Percentiles rank a stretch among this genome's conserved stretches.
These are phyloP conservation scores for Cantharis nigra DNA, from an alignment of 2,888 invertebrate species.

Conservation along the genomic window DNA sequence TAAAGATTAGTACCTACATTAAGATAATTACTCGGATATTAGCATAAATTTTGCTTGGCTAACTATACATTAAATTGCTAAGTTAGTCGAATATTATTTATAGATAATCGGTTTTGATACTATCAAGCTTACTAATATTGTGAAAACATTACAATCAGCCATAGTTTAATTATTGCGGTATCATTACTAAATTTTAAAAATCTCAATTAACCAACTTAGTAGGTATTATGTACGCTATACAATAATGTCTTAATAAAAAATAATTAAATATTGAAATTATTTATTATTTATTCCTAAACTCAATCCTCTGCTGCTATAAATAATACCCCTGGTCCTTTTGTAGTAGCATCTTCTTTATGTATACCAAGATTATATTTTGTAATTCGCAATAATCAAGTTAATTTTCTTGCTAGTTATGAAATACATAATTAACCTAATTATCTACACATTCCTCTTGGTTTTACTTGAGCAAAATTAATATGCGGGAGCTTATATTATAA, in stretches of 20 bases:
- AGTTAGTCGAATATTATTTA: background rate
- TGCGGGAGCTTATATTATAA: background rate
- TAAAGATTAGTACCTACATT: background rate
- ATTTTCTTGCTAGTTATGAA: background rate
- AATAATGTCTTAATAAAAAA: background rate
- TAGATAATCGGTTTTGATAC: background rate
- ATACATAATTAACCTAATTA: background rate
- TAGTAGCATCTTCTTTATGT: background rate
- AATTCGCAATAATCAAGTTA: background rate
- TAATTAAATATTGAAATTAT: background rate
- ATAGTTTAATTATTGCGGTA: background rate
- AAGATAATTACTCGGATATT: background rate
- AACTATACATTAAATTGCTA: background rate
- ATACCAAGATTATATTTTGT: background rate
- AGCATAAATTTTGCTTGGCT: background rate
- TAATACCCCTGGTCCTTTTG: too few species aligned
- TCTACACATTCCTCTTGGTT: background rate
- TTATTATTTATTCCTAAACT: background rate
- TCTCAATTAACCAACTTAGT: background rate
- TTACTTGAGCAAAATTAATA: background rate
- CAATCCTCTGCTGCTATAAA: too few species aligned
- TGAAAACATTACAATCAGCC: background rate
- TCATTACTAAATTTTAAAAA: background rate
- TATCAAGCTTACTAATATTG: background rate
- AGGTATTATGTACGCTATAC: too few species aligned